These are phyloP conservation scores for Drosophila setifemur DNA, from an alignment of 1,140 invertebrate genomes.

Conservation along the genomic window DNA sequence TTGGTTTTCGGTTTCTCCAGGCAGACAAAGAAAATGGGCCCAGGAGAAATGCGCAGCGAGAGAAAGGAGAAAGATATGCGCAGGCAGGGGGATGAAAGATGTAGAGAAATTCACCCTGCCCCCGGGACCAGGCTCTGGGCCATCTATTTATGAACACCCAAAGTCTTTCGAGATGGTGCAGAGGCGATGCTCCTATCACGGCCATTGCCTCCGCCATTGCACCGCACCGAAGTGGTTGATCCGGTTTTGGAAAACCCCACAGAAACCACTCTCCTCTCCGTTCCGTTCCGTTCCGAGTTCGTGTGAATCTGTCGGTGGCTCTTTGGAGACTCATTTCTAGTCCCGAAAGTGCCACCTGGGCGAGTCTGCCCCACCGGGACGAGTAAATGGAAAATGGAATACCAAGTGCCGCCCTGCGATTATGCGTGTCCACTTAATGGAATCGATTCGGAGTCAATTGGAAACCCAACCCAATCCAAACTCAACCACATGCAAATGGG, in stretches of 20 bases:
- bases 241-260: conserved; percentile 53
- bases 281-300: too few relatives aligned
- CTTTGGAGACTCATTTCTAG: conserved; percentile 19
- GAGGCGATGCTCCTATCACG: conserved; percentile 65
- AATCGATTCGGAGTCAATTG: conserved; percentile 36
- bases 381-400: conserved; percentile 2
- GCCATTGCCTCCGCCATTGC: conserved; percentile 69
- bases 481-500: conserved; percentile 56
- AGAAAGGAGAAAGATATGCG: conserved; percentile 6
- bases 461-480: not conserved
- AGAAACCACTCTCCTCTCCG: conserved; percentile 17
- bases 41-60: conserved; percentile 27
- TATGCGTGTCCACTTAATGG: conserved; percentile 44
- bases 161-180: conserved; percentile 29
- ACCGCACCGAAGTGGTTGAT: conserved; percentile 70
- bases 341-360: conserved; percentile 24
- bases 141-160: conserved; percentile 59
- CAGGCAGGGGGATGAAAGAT: conserved; percentile 53
- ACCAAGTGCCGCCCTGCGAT: conserved; percentile 13
- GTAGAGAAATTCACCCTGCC: conserved; percentile 39
- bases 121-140: conserved; percentile 49
- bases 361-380: not conserved
- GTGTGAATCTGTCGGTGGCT: conserved; percentile 37
- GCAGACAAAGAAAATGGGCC: conserved; percentile 14
- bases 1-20: not conserved